Percentiles rank a stretch among this genome's conserved stretches.
These are phyloP conservation scores for Dicerorhinus sumatrensis DNA, from an alignment of 2,113 vertebrate genomes.

Conservation along the genomic window DNA sequence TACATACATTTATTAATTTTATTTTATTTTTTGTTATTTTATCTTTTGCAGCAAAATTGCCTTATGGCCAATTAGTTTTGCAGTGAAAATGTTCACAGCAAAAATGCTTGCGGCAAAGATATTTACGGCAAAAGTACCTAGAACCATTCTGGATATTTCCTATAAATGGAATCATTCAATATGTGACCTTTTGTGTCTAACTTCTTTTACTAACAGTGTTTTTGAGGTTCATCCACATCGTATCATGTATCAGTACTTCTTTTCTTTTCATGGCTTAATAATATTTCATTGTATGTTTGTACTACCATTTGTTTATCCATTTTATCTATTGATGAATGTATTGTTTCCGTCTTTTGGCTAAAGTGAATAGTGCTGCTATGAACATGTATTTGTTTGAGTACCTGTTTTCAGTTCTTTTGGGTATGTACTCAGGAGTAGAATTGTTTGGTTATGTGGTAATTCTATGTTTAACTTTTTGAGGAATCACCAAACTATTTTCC, in stretches of 20 bases:
- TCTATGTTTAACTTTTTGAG: not conserved
- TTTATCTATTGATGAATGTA: not conserved
- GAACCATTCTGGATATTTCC: not conserved
- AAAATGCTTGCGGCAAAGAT: too few species aligned
- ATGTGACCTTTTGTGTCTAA: not conserved
- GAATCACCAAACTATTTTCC: not conserved
- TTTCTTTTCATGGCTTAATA: not conserved
- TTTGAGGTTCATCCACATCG: not conserved
- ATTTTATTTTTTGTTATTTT: too few species aligned
- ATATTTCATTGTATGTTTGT: not conserved
- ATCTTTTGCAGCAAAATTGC: too few species aligned
- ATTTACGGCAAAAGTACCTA: too few species aligned
- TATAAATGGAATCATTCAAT: not conserved
- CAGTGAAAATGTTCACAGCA: too few species aligned
- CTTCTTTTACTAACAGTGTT: not conserved
- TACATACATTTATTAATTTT: too few species aligned
- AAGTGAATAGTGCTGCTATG: slow-evolving; percentile 2
- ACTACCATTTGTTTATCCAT: not conserved
- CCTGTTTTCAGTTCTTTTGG: not conserved
- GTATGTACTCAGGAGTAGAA: slow-evolving; percentile 4
- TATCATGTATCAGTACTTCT: not conserved
- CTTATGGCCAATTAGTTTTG: too few species aligned
- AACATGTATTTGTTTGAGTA: slow-evolving; percentile 18
- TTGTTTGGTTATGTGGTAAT: not conserved
- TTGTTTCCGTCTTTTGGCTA: not conserved